Evolutionary conservation across 2,113 vertebrate species (phyloP).

Genomic region (Phyllostomus hastatus): DNA sequence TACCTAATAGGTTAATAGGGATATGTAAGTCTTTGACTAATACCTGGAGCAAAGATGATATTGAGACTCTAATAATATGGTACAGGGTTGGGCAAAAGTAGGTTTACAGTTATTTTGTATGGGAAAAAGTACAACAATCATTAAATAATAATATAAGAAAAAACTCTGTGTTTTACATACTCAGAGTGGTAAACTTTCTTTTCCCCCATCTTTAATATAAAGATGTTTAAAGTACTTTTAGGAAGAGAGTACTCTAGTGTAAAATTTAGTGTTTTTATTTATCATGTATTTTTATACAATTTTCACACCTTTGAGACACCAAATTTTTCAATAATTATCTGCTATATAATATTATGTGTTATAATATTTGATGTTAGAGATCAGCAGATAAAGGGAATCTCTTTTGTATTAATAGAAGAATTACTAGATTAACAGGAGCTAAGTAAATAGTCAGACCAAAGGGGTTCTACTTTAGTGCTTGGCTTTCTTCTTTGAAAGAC

Average conservation of each 20-base stretch:
- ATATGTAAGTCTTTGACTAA: neutral
- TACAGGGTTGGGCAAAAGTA: neutral
- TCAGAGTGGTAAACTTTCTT: neutral
- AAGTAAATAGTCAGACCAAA: neutral
- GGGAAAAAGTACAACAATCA: neutral
- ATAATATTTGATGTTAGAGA: neutral
- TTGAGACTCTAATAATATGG: neutral
- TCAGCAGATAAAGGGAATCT: neutral
- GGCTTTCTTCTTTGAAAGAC: neutral
- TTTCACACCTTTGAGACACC: neutral
- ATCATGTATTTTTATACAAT: neutral
- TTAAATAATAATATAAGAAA: neutral
- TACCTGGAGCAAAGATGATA: neutral
- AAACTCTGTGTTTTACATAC: neutral
- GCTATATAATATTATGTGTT: neutral
- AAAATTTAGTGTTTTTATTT: neutral
- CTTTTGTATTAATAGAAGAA: neutral
- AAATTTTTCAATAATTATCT: neutral
- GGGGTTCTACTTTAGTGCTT: neutral
- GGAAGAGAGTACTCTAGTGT: neutral
- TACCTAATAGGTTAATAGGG: neutral
- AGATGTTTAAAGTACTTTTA: neutral
- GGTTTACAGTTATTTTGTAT: neutral
- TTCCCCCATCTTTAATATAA: neutral
- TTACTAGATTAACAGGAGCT: neutral